A percentile compares a stretch with the other conserved stretches of the same genome.
These are phyloP conservation scores for Moxostoma hubbsi DNA, from an alignment of 2,797 vertebrate genomes.

Conservation along the genomic window DNA sequence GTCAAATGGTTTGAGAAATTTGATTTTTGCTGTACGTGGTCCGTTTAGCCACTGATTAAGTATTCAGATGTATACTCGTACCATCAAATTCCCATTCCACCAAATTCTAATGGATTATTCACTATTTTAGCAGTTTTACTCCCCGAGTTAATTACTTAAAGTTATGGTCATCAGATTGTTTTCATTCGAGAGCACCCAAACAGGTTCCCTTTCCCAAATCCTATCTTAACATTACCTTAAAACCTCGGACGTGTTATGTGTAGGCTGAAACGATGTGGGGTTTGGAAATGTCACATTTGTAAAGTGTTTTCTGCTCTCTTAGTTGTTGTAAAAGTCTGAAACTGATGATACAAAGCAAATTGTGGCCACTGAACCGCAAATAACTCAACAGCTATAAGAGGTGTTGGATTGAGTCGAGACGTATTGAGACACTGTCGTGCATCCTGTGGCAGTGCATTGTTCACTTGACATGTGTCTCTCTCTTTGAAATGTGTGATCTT, in stretches of 20 bases:
- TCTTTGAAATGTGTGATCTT: background rate
- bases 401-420: background rate
- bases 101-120: slow-evolving; percentile 14
- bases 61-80: background rate
- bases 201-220: no score
- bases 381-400: background rate
- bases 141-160: background rate
- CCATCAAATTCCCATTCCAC: background rate
- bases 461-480: background rate
- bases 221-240: no score
- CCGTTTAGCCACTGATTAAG: background rate
- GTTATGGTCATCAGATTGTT: background rate
- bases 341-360: background rate
- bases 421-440: background rate
- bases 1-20: background rate
- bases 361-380: slow-evolving; percentile 10
- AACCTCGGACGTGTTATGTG: slow-evolving; percentile 16
- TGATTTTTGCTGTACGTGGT: background rate
- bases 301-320: slow-evolving; percentile 24
- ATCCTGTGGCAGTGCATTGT: background rate
- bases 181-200: no score
- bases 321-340: background rate
- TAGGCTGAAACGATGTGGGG: background rate
- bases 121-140: background rate
- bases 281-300: slow-evolving; percentile 16